Evolutionary conservation across 2,797 vertebrate genomes (phyloP).

Genomic region (Molossus alvarezi): DNA sequence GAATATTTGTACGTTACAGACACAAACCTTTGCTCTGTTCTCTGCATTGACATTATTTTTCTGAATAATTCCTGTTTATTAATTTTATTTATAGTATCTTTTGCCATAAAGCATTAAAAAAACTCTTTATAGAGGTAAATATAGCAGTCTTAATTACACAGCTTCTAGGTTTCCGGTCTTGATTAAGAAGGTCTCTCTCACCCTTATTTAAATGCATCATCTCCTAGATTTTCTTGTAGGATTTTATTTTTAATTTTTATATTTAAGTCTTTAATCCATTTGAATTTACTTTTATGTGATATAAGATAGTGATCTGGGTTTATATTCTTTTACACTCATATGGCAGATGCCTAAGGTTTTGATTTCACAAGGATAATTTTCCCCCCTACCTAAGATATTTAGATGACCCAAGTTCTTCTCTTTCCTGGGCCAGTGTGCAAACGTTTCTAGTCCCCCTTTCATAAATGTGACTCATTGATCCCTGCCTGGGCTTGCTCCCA

Average conservation of each 20-base stretch:
- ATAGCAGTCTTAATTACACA: neutral
- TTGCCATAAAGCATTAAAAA: neutral
- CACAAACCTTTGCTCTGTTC: neutral
- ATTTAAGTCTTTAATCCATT: neutral
- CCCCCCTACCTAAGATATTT: neutral
- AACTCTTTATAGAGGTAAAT: neutral
- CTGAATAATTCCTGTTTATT: neutral
- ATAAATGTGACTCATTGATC: neutral
- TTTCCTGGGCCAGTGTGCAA: neutral
- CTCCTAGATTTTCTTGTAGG: neutral
- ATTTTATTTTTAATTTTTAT: neutral
- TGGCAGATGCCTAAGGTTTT: conserved; percentile 10
- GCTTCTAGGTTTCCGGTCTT: neutral
- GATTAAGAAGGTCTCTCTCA: neutral
- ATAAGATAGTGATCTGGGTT: neutral
- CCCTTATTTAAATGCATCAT: neutral
- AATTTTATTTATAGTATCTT: neutral
- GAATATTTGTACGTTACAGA: neutral
- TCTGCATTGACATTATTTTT: neutral
- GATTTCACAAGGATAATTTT: neutral
- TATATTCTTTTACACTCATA: neutral
- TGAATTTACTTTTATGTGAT: neutral
- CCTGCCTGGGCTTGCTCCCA: neutral
- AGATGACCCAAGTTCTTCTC: neutral
- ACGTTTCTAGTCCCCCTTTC: neutral